phyloP scores from a whole-genome alignment of 2,797 vertebrate species.

The Hapalemur alaotrensis region DNA sequence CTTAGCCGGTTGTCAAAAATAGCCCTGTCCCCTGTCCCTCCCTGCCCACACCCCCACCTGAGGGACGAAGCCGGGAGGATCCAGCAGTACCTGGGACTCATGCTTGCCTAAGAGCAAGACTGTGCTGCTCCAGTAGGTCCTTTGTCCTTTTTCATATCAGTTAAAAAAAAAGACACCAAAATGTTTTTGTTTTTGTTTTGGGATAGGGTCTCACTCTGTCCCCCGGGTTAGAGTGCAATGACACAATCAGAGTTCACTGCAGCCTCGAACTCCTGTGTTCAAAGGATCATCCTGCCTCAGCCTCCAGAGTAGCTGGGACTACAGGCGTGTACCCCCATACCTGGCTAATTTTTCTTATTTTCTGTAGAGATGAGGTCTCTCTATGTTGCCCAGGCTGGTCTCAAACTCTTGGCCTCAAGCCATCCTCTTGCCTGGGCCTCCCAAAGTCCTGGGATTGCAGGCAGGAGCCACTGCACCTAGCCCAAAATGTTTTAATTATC shows the following conservation, averaged over 20 bases:
- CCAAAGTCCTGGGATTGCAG: background rate
- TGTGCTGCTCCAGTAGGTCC: background rate
- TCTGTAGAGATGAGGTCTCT: too few relatives aligned
- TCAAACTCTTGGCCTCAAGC: too few relatives aligned
- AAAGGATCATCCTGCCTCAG: background rate
- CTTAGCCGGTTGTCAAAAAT: background rate
- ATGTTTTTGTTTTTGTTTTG: background rate
- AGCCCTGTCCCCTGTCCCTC: accelerated
- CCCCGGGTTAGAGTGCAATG: background rate
- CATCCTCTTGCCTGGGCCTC: background rate
- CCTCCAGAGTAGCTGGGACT: background rate
- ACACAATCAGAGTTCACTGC: background rate
- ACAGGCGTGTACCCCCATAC: background rate
- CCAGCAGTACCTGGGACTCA: background rate
- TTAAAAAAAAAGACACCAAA: background rate
- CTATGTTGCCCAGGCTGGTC: too few relatives aligned
- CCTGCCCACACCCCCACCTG: accelerated
- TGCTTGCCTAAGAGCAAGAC: background rate
- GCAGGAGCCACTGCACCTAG: background rate
- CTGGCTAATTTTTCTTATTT: background rate
- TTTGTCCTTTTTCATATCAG: background rate
- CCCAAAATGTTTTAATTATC: background rate
- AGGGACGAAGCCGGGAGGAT: background rate
- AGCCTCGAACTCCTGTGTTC: background rate
- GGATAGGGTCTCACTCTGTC: background rate